Conservation (phyloP, 2,888 invertebrate genomes). For the Troglohyphantes excavatus region DNA sequence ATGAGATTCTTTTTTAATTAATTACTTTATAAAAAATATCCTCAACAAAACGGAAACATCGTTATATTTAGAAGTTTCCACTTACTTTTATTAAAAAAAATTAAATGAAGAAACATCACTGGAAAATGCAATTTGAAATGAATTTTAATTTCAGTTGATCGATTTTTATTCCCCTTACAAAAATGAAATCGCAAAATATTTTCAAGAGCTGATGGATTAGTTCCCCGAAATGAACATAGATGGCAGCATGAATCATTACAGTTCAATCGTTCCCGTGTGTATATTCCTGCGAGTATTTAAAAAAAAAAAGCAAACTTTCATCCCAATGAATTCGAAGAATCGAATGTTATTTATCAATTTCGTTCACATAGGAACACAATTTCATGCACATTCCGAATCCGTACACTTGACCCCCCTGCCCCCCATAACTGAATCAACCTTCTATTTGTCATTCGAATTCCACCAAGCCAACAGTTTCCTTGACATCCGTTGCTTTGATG, state of each 20-base stretch:
- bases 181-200: background rate
- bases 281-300: background rate
- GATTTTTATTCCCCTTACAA: too few relatives aligned
- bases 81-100: too few relatives aligned
- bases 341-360: background rate
- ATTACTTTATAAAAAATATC: background rate
- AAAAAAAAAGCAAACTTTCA: conserved; percentile 2
- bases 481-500: background rate
- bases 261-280: conserved; percentile 9
- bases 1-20: background rate
- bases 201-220: background rate
- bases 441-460: background rate
- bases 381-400: background rate
- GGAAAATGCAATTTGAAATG: too few relatives aligned
- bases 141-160: too few relatives aligned
- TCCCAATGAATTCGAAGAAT: background rate
- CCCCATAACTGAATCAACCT: background rate
- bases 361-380: background rate
- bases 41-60: background rate
- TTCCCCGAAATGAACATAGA: conserved; percentile 14
- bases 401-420: background rate
- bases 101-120: too few relatives aligned
- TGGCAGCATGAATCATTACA: conserved; percentile 48
- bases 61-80: background rate
- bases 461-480: background rate